Evolutionary conservation across 2,888 invertebrate genomes (phyloP), one percentile per base, ranked within the genome.

Genomic region (Odontothrips loti): DNA sequence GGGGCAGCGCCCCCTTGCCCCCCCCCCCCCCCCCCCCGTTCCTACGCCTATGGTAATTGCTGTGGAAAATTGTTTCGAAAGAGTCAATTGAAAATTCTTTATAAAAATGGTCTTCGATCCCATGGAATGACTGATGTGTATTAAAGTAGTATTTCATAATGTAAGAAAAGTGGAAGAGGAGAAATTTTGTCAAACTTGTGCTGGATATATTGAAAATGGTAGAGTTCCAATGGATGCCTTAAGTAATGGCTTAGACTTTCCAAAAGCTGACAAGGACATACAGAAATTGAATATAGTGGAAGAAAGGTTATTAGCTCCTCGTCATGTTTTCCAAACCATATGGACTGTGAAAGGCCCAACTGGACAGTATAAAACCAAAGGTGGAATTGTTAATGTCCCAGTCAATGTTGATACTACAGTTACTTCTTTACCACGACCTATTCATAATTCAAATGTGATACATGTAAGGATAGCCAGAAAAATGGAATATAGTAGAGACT

Each of bases 331-430:
- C 29, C 79, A 83, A 81, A 81, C 82, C 81, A 83, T 84, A 51
- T 51, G 82, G 63, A 82, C 81, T 4, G 23, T 80, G 17, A 80
- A 82, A 51, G 82, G 83, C 1, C 80, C 82, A 27, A 82, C 81
- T 79, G 81, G 82, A 81, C 83, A 84, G 80, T 83, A 81, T 80
- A 82, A 82, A 4, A 81, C 83, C 51, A 82, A 82, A 81, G 83
- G 84, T 63, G 82, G 83, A 80, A 82, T 82, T 78, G 81, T 84
- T 8, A 83, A 83, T 81, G 80, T 84, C 12, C 83, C 83, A 47
- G 82, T 84, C 0, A 68, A 82, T 51, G 80, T 84, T 27, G 81
- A 84, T 80, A 80, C 82, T 78, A 82, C 82, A 80, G 81, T 83
- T 20, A 80, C 82, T 17, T 79, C 79, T 68, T 82, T 82, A 12